These are phyloP conservation scores for Gryllus longicercus DNA, from an alignment of 2,888 invertebrate species.

Conservation along the genomic window DNA sequence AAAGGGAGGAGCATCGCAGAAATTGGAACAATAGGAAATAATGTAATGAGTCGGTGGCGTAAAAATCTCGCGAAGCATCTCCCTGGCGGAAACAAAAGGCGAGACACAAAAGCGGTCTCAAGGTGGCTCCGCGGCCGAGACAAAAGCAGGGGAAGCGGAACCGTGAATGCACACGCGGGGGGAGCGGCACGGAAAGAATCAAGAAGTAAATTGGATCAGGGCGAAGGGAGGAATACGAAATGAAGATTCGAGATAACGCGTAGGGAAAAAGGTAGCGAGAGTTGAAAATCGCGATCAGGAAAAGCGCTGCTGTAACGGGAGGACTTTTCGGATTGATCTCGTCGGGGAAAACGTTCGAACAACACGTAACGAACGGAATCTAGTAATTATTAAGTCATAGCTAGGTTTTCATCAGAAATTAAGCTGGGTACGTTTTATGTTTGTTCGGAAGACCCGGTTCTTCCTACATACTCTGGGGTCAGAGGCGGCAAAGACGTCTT, in stretches of 20 bases:
- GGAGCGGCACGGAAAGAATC: background rate
- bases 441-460: too few species aligned
- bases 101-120: background rate
- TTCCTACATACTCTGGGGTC: too few species aligned
- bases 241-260: background rate
- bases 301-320: background rate
- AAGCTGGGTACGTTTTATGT: too few species aligned
- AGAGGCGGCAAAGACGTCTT: too few species aligned
- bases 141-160: background rate
- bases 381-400: background rate
- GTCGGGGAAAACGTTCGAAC: background rate
- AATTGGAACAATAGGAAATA: constrained; percentile 8
- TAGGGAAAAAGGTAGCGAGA: background rate
- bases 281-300: background rate
- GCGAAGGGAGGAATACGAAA: constrained; percentile 19
- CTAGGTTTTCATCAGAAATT: too few species aligned
- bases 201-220: constrained; percentile 20
- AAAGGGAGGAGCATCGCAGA: too few species aligned
- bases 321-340: background rate
- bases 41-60: constrained; percentile 4
- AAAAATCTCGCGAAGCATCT: background rate
- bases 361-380: background rate
- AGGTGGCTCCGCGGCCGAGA: background rate
- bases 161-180: background rate
- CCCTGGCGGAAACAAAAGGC: background rate